Conservation (phyloP, 2,113 vertebrate species). For the Plecotus auritus region DNA sequence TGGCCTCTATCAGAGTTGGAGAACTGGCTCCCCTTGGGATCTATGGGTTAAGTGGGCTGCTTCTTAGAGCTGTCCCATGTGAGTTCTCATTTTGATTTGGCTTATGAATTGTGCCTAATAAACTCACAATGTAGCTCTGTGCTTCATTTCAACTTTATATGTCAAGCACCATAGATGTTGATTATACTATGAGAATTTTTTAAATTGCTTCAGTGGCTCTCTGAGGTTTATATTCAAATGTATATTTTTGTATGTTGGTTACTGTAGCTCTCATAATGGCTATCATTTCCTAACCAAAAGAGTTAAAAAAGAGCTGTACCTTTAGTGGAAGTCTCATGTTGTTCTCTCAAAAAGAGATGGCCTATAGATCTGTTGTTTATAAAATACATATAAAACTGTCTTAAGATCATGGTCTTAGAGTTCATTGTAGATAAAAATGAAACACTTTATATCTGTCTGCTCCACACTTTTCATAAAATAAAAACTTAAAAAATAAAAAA, state of each 20-base stretch:
- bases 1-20: neutral
- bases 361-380: neutral
- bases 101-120: neutral
- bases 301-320: neutral
- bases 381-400: neutral
- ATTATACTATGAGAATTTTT: neutral
- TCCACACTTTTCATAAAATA: conserved; percentile 21
- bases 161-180: neutral
- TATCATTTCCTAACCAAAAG: neutral
- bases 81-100: neutral
- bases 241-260: neutral
- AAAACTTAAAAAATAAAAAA: neutral
- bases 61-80: neutral
- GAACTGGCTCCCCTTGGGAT: neutral
- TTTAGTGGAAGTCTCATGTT: neutral
- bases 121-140: neutral
- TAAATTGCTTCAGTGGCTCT: neutral
- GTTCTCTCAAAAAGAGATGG: neutral
- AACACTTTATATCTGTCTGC: neutral
- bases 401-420: neutral
- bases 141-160: neutral
- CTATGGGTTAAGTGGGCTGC: neutral
- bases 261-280: neutral
- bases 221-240: neutral
- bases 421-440: neutral